Base-by-base conservation (phyloP, 2,888 invertebrate genomes). In the Mythimna ferrago region DNA sequence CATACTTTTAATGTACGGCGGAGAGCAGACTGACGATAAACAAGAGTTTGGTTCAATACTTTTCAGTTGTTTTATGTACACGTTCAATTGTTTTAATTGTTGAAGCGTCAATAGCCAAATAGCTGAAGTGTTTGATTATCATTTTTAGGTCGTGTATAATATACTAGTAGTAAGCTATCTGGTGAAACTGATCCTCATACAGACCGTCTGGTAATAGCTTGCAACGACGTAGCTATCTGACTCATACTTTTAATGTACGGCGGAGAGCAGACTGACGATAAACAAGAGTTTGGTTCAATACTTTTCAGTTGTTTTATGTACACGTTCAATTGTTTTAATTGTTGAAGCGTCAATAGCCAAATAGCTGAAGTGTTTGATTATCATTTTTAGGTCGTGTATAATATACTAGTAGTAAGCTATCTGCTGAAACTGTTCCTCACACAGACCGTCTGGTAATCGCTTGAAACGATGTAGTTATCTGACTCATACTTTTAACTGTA, bases 401-500 rank as follows among this genome's bases (percentile, higher is more conserved):
- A 26, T 26, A 26, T 26, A 26, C 26, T 26, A 26, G 1, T 26
- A 26, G 26, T 26, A 26, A 26, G 26, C 26, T 26, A 26, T 26
- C 26, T 26, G 26, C 14, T 2, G 54, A 58, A 68, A 66, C 67
- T 58, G 26, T 26, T 26, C 51, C 44, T 48, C 71, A 61, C 32
- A 26, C 60, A 71, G 26, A 60, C n/a, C 7, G 71, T 68, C 83
- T 85, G 60, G 65, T 26, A 6, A n/a, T 26, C 26, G 26, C 60
- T 41, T 61, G 73, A 41, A 66, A 60, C 65, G 64, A 58, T 66
- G 70, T 58, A 70, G 56, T 51, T 66, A 9, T 64, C 51, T 79
- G 74, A 79, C 66, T 82, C 62, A 82, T 51, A 56, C 38, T 41
- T 67, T 6, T 53, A 44, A 61, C n/a, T 57, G 19, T 76, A 60